Percentiles rank a stretch among this genome's conserved stretches.
Evolutionary conservation across 2,113 vertebrate genomes (phyloP).

Genomic region (Haemorhous mexicanus): DNA sequence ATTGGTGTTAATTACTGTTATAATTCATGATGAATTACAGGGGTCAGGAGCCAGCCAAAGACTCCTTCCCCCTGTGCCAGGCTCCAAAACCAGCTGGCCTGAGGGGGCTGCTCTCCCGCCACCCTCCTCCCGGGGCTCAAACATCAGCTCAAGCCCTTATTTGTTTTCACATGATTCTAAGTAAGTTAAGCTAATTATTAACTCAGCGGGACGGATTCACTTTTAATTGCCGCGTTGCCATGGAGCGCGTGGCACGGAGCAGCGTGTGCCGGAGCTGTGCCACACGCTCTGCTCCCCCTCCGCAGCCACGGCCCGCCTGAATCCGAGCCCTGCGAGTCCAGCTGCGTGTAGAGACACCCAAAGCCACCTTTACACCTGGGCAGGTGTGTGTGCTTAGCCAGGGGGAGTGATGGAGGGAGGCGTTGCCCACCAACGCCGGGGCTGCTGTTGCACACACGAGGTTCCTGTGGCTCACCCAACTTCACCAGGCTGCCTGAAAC

Average conservation of each 20-base stretch:
- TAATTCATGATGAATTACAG: background rate
- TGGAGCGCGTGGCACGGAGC: background rate
- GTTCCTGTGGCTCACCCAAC: background rate
- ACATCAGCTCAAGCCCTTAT: background rate
- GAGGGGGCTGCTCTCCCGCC: background rate
- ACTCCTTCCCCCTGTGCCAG: background rate
- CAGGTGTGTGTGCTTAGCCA: background rate
- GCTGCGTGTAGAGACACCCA: accelerated
- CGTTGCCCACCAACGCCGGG: accelerated
- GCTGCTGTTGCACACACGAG: background rate
- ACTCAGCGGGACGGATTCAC: constrained; percentile 45
- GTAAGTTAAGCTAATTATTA: constrained; percentile 60
- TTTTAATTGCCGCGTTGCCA: constrained; percentile 45
- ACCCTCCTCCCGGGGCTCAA: background rate
- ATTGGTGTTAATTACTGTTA: background rate
- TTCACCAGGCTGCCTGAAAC: background rate
- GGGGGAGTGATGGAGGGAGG: background rate
- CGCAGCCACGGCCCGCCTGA: background rate
- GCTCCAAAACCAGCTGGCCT: background rate
- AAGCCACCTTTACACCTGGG: background rate
- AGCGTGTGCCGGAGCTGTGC: background rate
- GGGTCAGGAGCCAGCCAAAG: background rate
- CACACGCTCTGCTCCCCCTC: background rate
- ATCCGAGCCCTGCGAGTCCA: accelerated
- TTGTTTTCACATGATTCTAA: constrained; percentile 37